Evolutionary conservation across 2,797 vertebrate species (phyloP).

Genomic region (Allochrocebus solatus): DNA sequence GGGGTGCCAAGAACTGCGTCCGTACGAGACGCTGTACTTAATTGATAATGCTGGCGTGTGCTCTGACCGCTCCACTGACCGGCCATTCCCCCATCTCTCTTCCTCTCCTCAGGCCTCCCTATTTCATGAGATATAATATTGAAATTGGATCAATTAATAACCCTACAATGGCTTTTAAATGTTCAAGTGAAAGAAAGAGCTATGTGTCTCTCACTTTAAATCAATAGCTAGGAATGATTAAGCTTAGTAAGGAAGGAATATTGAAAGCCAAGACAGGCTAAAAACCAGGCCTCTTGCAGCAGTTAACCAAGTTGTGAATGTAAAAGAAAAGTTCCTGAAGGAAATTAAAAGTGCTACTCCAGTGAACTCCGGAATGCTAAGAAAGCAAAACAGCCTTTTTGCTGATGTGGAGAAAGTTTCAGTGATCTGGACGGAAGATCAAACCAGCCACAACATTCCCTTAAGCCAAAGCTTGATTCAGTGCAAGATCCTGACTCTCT

Average conservation of each 20-base stretch:
- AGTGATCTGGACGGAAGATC: background rate
- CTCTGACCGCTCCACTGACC: background rate
- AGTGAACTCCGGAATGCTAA: background rate
- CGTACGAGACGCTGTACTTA: background rate
- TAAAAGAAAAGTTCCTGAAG: background rate
- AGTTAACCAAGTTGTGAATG: background rate
- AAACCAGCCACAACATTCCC: background rate
- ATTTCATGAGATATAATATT: background rate
- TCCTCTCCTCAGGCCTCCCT: background rate
- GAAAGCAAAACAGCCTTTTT: background rate
- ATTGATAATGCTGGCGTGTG: background rate
- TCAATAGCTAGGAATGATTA: background rate
- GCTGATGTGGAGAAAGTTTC: background rate
- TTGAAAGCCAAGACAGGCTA: background rate
- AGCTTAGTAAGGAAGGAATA: background rate
- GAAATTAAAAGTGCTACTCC: background rate
- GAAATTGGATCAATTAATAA: background rate
- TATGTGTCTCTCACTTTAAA: background rate
- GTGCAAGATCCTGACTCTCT: background rate
- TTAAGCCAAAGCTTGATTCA: background rate
- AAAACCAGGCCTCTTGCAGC: background rate
- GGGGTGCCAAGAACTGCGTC: background rate
- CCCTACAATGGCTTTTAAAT: background rate
- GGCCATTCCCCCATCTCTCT: background rate
- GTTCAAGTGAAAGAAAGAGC: background rate